Evolutionary conservation across 1,140 invertebrate genomes (phyloP), one percentile per base, ranked within the genome.

Genomic region (Limonius californicus): DNA sequence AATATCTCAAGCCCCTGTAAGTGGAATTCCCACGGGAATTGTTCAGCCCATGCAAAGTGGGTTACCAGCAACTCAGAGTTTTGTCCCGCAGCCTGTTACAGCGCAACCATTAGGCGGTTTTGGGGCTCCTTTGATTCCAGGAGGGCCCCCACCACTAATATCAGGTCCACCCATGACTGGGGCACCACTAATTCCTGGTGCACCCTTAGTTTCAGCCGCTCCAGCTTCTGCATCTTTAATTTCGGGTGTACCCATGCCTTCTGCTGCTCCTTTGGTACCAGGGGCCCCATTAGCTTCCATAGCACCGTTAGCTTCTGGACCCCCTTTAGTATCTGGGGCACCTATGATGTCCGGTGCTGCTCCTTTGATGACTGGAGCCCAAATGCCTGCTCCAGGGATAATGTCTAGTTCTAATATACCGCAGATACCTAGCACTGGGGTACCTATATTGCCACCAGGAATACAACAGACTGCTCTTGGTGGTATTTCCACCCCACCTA

Each of bases 1-100:
- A 60, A 20, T 32, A n/a, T 19, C 11, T 19, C 60, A 56, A 30
- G 57, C 66, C 4, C 66, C 65, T 45, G 47, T 54, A 14, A 57
- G 54, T 32, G 65, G 23, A 7, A 74, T 75, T 61, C 74, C 74
- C 15, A 75, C 73, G 11, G 73, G 73, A 12, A 73, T 75, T 35
- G 72, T 75, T 16, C 72, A 70, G 14, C 73, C 73, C 9, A 75
- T 75, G 73, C 73, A 69, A 21, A 69, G 64, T 18, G 64, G 7
- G 54, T 39, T 69, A 3, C 67, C 57, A 11, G 27, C 53, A 4
- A 59, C 50, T 23, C 63, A 54, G 16, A 42, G 54, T 12, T 30
- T 35, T 35, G 16, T 20, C 1, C 16, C 61, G 23, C 70, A 66
- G 47, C 58, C 68, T 27, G 18, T 67, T 30, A 59, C 68, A 32